phyloP scores from a whole-genome alignment of 2,113 vertebrate species.

The Ophthalmolycus amberensis region DNA sequence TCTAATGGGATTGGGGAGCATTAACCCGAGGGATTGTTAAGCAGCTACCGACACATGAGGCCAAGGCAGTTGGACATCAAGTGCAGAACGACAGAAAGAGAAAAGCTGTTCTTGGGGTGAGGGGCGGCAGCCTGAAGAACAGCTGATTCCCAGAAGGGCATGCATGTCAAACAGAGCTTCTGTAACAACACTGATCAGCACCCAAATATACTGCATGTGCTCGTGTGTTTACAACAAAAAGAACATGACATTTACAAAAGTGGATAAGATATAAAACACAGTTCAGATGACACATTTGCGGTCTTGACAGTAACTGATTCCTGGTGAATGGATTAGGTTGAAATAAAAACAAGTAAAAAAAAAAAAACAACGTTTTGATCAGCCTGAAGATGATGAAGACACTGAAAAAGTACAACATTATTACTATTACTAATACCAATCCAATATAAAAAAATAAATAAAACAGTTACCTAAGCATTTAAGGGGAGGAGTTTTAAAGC shows the following conservation, averaged over 20 bases:
- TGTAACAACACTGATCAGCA: slow-evolving; percentile 9
- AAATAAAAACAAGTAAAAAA: not conserved
- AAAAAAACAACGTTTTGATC: not conserved
- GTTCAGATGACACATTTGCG: not conserved
- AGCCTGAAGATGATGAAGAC: not conserved
- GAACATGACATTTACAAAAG: not conserved
- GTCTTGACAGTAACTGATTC: not conserved
- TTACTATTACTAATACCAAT: not conserved
- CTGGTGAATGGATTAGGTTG: not conserved
- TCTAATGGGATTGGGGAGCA: slow-evolving; percentile 72
- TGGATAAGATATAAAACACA: not conserved
- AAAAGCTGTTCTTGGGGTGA: slow-evolving; percentile 65
- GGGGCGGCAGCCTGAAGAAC: slow-evolving; percentile 43
- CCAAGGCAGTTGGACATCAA: slow-evolving; percentile 67
- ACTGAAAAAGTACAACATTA: not conserved
- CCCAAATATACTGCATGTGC: too few relatives aligned
- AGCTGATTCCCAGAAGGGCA: slow-evolving; percentile 67
- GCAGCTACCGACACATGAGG: slow-evolving; percentile 69
- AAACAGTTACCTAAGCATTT: slow-evolving; percentile 18
- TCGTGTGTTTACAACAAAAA: not conserved
- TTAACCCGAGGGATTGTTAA: slow-evolving; percentile 76
- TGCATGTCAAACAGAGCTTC: slow-evolving; percentile 30
- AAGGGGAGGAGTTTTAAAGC: not conserved
- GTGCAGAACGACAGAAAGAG: slow-evolving; percentile 60
- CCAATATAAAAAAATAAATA: not conserved